These are phyloP conservation scores for Dolichopus griseipennis DNA, from an alignment of 2,888 invertebrate species.

Conservation along the genomic window DNA sequence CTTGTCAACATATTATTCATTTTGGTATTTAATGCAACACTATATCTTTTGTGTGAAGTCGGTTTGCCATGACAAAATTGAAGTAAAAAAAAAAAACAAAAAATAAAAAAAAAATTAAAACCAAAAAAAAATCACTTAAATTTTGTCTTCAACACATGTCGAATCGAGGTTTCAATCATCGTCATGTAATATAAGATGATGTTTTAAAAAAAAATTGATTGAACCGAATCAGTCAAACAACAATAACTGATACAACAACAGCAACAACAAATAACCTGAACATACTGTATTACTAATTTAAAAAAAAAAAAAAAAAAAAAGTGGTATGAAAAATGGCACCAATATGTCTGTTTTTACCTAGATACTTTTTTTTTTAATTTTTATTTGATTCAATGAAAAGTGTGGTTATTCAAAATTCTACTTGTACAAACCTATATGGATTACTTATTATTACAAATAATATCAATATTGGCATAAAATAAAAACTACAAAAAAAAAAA, in stretches of 20 bases:
- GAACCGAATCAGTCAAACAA: too few species aligned
- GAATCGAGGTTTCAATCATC: background rate
- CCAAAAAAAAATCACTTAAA: background rate
- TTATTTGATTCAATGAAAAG: background rate
- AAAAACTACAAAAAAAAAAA: background rate
- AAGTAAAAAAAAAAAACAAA: background rate
- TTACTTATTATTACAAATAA: background rate
- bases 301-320: too few species aligned
- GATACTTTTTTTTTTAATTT: background rate
- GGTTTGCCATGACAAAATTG: too few species aligned
- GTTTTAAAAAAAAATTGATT: background rate
- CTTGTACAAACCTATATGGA: background rate
- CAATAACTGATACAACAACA: too few species aligned
- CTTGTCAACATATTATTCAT: too few species aligned
- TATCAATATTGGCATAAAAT: background rate
- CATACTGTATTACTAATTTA: too few species aligned
- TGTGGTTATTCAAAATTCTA: background rate
- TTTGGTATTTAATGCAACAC: too few species aligned
- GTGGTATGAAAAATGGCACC: background rate
- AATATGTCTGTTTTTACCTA: slow-evolving; percentile 4
- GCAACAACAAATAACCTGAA: too few species aligned
- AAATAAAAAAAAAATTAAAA: background rate
- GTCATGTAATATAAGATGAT: background rate
- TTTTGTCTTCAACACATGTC: background rate
- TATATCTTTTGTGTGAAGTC: too few species aligned